Base-by-base conservation (phyloP, 2,113 vertebrate genomes). In the Cryptomyrus ogoouensis region DNA sequence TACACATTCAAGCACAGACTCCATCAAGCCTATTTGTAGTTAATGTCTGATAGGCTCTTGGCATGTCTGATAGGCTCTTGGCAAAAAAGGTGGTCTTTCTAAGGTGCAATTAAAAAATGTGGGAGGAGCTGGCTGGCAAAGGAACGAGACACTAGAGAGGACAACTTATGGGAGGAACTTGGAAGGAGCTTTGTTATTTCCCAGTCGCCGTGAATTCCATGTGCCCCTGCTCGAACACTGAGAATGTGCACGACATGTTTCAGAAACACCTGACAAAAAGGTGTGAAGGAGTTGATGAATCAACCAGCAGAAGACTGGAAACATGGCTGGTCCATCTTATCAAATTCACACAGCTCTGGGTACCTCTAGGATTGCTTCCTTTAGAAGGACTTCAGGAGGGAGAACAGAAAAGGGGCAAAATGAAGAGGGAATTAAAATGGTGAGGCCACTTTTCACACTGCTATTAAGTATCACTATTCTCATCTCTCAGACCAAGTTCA, bases 61-160 rank as follows among this genome's bases (percentile, higher is more conserved):
- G 46, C 35, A 6, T 77, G 84, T n/a, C n/a, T n/a, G n/a, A n/a
- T n/a, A n/a, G 31, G 31, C 31, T 35, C 31, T 35, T 35, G 31
- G 31, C 31, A 50, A 49, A 52, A 52, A 4, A 17, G 13, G 50
- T 50, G 12, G 49, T 24, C 10, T 74, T 90, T 15, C 12, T 62
- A 74, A 58, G 74, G 50, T 44, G 49, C 47, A 88, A 90, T 90
- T 90, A 50, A 70, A 90, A 83, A 49, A 56, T 90, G 56, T 35
- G n/a, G 83, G 39, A 87, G 56, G 31, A 56, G 88, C 74, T 46
- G 13, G 31, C 3, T 31, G 9, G 89, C 66, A 70, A 88, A 49
- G 66, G 86, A 9, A 35, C 3, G 39, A 52, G 46, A 52, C 47
- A 88, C n/a, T 31, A 77, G 86, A 87, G 24, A 35, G 21, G 58